Base-by-base conservation (phyloP, 2,797 vertebrate species). In the Poecilia wingei region DNA sequence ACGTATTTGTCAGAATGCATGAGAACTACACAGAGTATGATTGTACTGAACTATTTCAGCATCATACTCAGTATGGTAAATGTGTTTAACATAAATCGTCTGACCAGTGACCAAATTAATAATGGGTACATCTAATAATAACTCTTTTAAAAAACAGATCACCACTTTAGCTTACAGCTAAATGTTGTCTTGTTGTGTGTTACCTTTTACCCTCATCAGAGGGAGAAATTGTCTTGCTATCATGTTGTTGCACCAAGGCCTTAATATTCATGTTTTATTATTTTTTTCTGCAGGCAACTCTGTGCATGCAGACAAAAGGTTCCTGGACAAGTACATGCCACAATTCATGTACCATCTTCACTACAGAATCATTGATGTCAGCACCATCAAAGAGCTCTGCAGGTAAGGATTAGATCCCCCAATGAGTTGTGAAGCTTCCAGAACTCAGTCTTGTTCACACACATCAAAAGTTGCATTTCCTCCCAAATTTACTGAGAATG, bases 321-420 rank as follows among this genome's bases (percentile, higher is more conserved):
- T 99, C 79, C 95, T 99, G 87, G 97, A 99, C 87, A 99, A 99
- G 91, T 97, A 96, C 92, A 99, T 99, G 98, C 97, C 97, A 6
- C 97, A 98, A 95, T 99, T 99, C 87, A 98, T 98, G 97, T 95
- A 95, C 87, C 98, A 99, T 77, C 96, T 99, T 69, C 98, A 99
- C 94, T 99, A 99, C 94, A 95, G 98, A 81, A 99, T 99, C 89
- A 92, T 99, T 14, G 98, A 99, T 2, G 98, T 99, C 86, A 99
- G 98, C 96, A 99, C 98, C 22, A 94, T 99, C 88, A 99, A 99
- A 91, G 98, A 99, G 74, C 96, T 99, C 6, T 98, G 97, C 96
- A 98, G 97, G 98, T 95, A 41, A 82, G 84, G 82, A 9, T 79
- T 51, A 76, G 22, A 8, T 36, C 2, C 0, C 7, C 36, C 20